Base-by-base conservation (phyloP, 1,140 invertebrate species). In the Tetragnatha versicolor region DNA sequence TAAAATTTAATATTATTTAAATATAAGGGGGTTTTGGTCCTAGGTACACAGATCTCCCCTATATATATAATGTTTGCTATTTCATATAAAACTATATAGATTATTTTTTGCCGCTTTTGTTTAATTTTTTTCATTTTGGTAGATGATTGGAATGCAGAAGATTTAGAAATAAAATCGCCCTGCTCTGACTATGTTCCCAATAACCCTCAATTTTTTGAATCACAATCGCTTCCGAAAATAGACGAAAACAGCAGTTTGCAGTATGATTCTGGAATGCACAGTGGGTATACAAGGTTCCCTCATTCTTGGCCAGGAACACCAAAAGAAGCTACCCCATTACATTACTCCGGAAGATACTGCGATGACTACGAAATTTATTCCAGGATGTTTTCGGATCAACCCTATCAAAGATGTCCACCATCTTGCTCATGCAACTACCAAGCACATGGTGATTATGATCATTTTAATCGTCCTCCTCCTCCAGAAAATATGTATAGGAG, bases 131-230 rank as follows among this genome's bases (percentile, higher is more conserved):
- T 4, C 1, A 20, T 20, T 42, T 42, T 65, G n/a, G n/a, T 25
- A 65, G 39, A 4, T 17, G 61, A 65, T 9, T 42, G 35, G 35
- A 25, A 65, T 1, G 2, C 37, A 9, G 42, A 31, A n/a, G 22
- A 42, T 27, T 42, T 27, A 3, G 61, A 65, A 39, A 3, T 7
- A 25, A 65, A 65, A 25, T 25, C 29, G 3, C 27, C 37, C 20
- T 42, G 22, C 29, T 39, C 61, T 6, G 61, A 20, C 22, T 65
- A 65, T 27, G 12, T 65, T 42, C 61, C 61, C 12, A 65, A 65
- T 39, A 65, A 65, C 27, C 61, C 61, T 1, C 61, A 65, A 42
- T 65, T 22, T 20, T 65, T 65, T 27, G 37, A 45, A 27, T 17
- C 61, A 3, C 25, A 65, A 22, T 2, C 10, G 25, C 10, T 12